Conservation (phyloP, 2,113 vertebrate species). For the Scytalopus superciliaris region DNA sequence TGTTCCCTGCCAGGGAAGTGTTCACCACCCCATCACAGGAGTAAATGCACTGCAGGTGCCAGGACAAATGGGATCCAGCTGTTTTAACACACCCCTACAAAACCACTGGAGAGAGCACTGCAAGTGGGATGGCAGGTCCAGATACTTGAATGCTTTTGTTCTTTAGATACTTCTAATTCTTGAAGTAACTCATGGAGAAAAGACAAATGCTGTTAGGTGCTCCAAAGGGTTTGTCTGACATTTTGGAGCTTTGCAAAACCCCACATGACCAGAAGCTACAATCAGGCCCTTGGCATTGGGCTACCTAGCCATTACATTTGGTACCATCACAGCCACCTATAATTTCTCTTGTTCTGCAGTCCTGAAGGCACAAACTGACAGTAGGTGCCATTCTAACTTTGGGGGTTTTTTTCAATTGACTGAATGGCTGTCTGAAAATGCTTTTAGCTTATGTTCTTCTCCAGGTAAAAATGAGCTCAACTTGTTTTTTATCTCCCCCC, state of each 20-base stretch:
- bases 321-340: neutral
- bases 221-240: neutral
- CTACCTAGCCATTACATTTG: neutral
- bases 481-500: neutral
- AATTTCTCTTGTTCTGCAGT: neutral
- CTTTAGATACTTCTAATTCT: neutral
- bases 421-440: neutral
- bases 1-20: neutral
- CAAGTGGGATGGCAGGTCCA: neutral
- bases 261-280: neutral
- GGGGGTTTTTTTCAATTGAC: neutral
- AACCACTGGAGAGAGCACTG: neutral
- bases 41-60: neutral
- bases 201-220: neutral
- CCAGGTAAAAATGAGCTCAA: neutral
- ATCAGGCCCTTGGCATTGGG: neutral
- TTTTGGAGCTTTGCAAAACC: neutral
- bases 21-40: neutral
- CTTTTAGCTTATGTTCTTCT: neutral
- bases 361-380: neutral
- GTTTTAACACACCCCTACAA: neutral
- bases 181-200: neutral
- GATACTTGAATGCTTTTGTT: neutral
- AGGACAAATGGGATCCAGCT: neutral
- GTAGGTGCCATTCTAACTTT: neutral